Percentiles rank a stretch among this genome's conserved stretches.
These are phyloP conservation scores for Anser cygnoides DNA, from an alignment of 2,113 vertebrate species.

Conservation along the genomic window DNA sequence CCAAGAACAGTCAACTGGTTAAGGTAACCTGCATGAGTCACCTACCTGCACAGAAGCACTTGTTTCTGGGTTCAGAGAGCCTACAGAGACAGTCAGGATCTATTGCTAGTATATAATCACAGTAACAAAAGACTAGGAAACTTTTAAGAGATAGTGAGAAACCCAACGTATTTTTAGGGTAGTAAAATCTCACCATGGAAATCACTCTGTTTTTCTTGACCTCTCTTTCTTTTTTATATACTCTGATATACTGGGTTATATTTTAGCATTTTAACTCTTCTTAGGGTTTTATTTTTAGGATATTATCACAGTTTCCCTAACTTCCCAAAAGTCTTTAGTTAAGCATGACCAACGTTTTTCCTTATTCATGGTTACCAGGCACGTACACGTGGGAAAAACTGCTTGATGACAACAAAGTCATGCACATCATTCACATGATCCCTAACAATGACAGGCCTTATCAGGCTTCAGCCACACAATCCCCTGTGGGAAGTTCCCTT, in stretches of 20 bases:
- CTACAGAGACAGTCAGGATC: neutral
- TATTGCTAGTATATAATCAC: rapidly evolving
- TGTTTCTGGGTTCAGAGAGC: neutral
- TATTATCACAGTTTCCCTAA: neutral
- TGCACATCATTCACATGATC: neutral
- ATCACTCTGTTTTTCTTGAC: neutral
- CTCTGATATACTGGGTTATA: neutral
- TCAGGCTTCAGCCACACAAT: neutral
- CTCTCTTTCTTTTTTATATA: neutral
- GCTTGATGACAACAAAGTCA: neutral
- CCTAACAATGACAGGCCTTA: neutral
- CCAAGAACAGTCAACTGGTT: neutral
- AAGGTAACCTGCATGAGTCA: neutral
- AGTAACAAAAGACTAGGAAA: neutral
- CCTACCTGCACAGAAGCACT: neutral
- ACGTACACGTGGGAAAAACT: neutral
- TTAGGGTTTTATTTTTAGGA: neutral
- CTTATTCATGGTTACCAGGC: neutral
- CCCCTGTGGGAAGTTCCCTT: neutral
- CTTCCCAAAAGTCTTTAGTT: neutral
- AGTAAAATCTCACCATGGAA: neutral
- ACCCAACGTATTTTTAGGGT: neutral
- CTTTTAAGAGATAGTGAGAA: neutral
- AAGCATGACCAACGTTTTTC: neutral
- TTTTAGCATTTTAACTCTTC: neutral